phyloP scores from a whole-genome alignment of 1,140 invertebrate species.

The Diorhabda carinulata region DNA sequence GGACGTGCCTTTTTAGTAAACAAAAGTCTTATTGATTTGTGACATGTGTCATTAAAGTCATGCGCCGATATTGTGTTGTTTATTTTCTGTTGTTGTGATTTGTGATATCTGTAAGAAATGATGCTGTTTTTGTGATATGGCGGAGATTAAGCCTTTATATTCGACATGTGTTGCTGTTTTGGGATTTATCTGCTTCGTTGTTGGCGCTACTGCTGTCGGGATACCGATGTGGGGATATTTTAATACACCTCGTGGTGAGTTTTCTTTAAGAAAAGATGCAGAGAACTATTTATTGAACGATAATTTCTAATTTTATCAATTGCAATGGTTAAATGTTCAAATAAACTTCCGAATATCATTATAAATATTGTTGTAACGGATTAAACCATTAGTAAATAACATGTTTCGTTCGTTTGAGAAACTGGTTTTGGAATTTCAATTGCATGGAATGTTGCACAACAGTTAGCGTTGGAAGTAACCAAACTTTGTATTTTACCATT shows the following conservation, averaged over 20 bases:
- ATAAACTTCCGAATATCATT: no score
- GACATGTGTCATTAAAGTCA: conserved; percentile 15
- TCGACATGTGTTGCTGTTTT: conserved; percentile 70
- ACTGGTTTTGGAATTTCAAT: no score
- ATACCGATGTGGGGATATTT: conserved; percentile 78
- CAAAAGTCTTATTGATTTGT: conserved; percentile 13
- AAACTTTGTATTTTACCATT: no score
- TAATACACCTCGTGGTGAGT: conserved; percentile 58
- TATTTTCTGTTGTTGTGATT: conserved; percentile 19
- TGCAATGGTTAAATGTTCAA: no score
- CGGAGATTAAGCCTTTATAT: conserved; percentile 56
- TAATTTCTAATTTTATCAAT: no score
- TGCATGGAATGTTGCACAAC: no score
- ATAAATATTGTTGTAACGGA: no score
- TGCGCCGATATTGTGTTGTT: conserved; percentile 17
- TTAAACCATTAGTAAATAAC: no score
- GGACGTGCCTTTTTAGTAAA: conserved; percentile 14
- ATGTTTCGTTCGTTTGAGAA: no score
- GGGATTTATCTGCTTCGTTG: conserved; percentile 71
- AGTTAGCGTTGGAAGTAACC: no score
- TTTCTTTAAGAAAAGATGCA: not conserved
- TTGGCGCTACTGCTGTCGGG: conserved; percentile 70
- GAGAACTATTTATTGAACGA: no score
- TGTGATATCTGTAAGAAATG: conserved; percentile 9
- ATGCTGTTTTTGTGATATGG: conserved; percentile 39